These are phyloP conservation scores for Parauchenoglanis ngamensis DNA, from an alignment of 2,797 vertebrate species.

Conservation along the genomic window DNA sequence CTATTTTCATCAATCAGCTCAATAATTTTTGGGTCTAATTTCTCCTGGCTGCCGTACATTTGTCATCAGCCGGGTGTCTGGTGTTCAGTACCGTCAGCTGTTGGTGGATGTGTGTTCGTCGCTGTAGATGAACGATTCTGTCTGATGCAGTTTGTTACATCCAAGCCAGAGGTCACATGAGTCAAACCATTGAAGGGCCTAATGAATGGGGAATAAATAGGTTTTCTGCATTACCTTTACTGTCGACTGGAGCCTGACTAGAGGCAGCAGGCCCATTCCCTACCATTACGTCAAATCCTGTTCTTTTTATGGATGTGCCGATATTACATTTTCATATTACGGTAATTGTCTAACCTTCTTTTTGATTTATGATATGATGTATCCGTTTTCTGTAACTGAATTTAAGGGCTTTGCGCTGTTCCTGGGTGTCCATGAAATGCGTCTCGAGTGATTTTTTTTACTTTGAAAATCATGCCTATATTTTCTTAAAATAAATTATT, in stretches of 20 bases:
- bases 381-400: neutral
- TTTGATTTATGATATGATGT: neutral
- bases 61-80: constrained; percentile 34
- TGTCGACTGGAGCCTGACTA: neutral
- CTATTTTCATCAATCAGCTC: constrained; percentile 42
- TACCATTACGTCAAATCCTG: neutral
- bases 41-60: constrained; percentile 35
- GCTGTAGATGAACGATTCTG: constrained; percentile 34
- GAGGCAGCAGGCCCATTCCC: neutral
- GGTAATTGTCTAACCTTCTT: neutral
- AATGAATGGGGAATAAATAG: constrained; percentile 32
- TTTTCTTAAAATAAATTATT: neutral
- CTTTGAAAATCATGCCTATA: neutral
- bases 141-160: constrained; percentile 17
- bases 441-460: neutral
- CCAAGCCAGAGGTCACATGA: constrained; percentile 18
- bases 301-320: neutral
- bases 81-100: constrained; percentile 14
- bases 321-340: neutral
- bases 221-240: neutral
- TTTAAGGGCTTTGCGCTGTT: neutral
- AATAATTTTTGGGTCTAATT: constrained; percentile 39
- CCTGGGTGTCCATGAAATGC: neutral
- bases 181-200: constrained; percentile 20
- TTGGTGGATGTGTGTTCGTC: constrained; percentile 26